These are phyloP conservation scores for Spheniscus humboldti DNA, from an alignment of 2,797 vertebrate genomes.

Conservation along the genomic window DNA sequence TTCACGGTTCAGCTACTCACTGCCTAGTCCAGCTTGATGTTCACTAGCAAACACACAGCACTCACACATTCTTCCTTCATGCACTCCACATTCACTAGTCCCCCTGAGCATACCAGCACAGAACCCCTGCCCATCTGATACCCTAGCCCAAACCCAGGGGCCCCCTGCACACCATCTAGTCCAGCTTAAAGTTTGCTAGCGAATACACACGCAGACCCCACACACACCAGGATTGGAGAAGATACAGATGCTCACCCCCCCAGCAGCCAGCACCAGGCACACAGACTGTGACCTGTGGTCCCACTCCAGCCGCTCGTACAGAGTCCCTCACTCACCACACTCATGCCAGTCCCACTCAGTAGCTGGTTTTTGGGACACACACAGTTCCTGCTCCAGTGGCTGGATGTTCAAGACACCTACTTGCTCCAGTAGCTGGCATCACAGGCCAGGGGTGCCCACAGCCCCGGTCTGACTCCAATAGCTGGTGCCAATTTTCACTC, in stretches of 20 bases:
- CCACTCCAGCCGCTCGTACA: neutral
- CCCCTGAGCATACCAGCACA: neutral
- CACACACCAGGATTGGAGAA: neutral
- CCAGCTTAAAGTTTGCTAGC: neutral
- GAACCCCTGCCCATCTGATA: neutral
- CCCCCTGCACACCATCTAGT: neutral
- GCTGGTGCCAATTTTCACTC: neutral
- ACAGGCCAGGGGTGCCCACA: neutral
- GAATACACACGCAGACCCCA: fast-evolving
- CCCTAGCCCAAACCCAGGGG: fast-evolving
- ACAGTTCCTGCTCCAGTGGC: neutral
- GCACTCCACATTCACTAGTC: neutral
- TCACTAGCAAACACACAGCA: neutral
- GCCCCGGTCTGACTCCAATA: neutral
- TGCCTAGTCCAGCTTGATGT: neutral
- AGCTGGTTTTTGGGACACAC: neutral
- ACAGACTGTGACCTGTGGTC: neutral
- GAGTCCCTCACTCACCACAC: neutral
- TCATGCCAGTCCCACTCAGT: neutral
- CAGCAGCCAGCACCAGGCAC: neutral
- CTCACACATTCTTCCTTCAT: neutral
- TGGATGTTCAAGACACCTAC: neutral
- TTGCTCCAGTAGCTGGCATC: neutral
- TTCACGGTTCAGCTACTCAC: neutral
- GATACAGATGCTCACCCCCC: neutral